phyloP scores from a whole-genome alignment of 1,140 invertebrate genomes.

The Calliphora vicina region DNA sequence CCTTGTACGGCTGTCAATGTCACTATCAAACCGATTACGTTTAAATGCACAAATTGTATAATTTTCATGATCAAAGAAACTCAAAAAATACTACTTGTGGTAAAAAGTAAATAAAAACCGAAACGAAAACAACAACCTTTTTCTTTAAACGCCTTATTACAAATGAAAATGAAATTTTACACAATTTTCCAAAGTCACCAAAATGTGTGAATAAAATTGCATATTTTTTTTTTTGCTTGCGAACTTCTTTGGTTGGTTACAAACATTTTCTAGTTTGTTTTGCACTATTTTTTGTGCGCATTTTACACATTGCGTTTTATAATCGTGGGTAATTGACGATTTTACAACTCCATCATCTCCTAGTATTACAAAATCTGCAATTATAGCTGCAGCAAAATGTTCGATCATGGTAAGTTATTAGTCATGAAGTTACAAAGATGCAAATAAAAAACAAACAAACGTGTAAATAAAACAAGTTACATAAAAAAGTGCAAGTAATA shows the following conservation, averaged over 20 bases:
- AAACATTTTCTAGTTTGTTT: not conserved
- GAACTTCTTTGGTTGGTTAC: not conserved
- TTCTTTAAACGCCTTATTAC: not conserved
- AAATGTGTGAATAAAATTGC: not conserved
- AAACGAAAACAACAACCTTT: not conserved
- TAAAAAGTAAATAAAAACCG: not conserved
- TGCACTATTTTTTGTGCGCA: not conserved
- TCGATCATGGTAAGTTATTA: not conserved
- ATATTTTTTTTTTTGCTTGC: not conserved
- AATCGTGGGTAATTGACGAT: not conserved
- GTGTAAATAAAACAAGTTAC: not conserved
- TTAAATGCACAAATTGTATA: not conserved
- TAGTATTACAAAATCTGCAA: not conserved
- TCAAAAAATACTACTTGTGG: not conserved
- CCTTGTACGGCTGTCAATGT: not conserved
- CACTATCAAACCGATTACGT: not conserved
- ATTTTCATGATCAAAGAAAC: not conserved
- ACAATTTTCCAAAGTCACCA: constrained; percentile 16
- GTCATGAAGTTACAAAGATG: not conserved
- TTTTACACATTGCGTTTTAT: not conserved
- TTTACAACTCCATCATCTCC: not conserved
- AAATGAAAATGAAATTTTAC: constrained; percentile 31
- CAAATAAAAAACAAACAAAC: not conserved
- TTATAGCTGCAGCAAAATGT: not conserved
- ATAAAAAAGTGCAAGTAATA: constrained; percentile 2